These are phyloP conservation scores for Monoplex corrugatus DNA, from an alignment of 2,888 invertebrate genomes.

Conservation along the genomic window DNA sequence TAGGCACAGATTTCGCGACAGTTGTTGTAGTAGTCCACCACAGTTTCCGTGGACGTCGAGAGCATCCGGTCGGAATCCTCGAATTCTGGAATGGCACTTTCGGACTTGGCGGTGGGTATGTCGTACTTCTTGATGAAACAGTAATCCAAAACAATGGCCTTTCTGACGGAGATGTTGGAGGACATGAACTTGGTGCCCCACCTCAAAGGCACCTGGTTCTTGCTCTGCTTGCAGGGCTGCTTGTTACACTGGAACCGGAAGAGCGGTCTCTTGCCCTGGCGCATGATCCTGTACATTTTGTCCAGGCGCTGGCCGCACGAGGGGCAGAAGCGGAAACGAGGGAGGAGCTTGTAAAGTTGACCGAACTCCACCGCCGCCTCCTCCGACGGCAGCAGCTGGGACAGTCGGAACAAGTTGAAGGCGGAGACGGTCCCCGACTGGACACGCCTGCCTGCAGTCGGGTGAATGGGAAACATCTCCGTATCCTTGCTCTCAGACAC, in stretches of 20 bases:
- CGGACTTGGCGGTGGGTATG: neutral
- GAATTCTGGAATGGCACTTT: neutral
- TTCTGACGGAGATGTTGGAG: slow-evolving; percentile 11
- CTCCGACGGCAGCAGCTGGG: neutral
- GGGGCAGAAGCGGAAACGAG: slow-evolving; percentile 1
- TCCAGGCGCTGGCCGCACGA: slow-evolving; percentile 10
- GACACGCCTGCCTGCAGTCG: neutral
- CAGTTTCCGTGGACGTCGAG: slow-evolving; percentile 7
- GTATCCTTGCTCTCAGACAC: neutral
- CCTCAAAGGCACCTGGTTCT: slow-evolving; percentile 4
- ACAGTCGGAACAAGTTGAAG: slow-evolving; percentile 13
- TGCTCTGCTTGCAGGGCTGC: slow-evolving; percentile 3
- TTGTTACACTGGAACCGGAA: slow-evolving; percentile 28
- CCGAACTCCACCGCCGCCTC: neutral
- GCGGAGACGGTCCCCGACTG: neutral
- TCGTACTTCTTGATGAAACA: slow-evolving; percentile 34
- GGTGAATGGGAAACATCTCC: neutral
- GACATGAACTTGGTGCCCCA: slow-evolving; percentile 10
- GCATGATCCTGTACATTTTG: slow-evolving; percentile 7
- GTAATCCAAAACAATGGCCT: slow-evolving; percentile 4
- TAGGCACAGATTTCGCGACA: neutral
- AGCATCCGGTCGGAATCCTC: slow-evolving; percentile 21
- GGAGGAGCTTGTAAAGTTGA: neutral
- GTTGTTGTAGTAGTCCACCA: slow-evolving; percentile 34
- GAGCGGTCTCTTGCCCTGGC: neutral